phyloP scores from a whole-genome alignment of 1,140 invertebrate genomes.

The Sweltsa coloradensis region DNA sequence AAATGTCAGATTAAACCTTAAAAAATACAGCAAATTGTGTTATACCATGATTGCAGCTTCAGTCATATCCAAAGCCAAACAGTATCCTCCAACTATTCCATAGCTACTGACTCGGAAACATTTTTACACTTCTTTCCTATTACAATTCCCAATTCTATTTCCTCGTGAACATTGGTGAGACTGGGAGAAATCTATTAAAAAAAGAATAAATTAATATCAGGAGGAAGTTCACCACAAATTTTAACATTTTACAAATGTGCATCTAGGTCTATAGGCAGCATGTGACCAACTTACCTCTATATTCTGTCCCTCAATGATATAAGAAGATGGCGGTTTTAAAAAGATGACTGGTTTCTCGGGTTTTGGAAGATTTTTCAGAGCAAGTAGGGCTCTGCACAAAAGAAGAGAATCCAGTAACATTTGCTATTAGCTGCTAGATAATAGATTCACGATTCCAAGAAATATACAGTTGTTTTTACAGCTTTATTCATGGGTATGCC shows the following conservation, averaged over 20 bases:
- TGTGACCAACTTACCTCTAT: constrained; percentile 40
- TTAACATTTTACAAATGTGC: not conserved
- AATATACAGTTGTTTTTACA: too few relatives aligned
- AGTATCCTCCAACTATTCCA: constrained; percentile 60
- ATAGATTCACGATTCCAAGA: too few relatives aligned
- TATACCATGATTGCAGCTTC: constrained; percentile 37
- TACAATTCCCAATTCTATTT: constrained; percentile 68
- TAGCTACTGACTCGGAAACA: constrained; percentile 42
- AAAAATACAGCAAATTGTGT: too few relatives aligned
- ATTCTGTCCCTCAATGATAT: constrained; percentile 44
- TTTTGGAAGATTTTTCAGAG: constrained; percentile 44
- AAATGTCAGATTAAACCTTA: too few relatives aligned
- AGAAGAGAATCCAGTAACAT: too few relatives aligned
- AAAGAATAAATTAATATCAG: constrained; percentile 3
- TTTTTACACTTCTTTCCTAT: constrained; percentile 46
- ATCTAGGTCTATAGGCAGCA: too few relatives aligned
- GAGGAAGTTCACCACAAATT: too few relatives aligned
- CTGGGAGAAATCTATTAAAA: constrained; percentile 30
- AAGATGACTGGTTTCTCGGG: constrained; percentile 58
- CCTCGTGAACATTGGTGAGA: constrained; percentile 58
- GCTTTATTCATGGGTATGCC: too few relatives aligned
- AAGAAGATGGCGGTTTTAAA: constrained; percentile 56
- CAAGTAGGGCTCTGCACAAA: constrained; percentile 27
- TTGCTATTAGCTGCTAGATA: too few relatives aligned
- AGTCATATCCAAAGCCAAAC: constrained; percentile 65